Percentiles rank a stretch among this genome's conserved stretches.
Evolutionary conservation across 2,113 vertebrate species (phyloP).

Genomic region (Heterotis niloticus): DNA sequence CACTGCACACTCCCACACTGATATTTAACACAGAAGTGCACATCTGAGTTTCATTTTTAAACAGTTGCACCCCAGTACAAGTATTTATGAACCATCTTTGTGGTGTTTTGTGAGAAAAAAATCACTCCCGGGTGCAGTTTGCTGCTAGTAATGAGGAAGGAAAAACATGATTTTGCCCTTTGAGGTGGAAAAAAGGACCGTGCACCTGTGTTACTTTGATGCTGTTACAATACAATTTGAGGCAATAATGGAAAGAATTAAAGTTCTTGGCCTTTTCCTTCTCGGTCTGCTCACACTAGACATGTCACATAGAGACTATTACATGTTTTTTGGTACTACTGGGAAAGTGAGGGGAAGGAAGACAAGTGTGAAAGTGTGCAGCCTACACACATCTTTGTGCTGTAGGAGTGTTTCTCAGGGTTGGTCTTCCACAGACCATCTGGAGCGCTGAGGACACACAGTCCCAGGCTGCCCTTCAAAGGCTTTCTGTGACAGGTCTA

Average conservation of each 20-base stretch:
- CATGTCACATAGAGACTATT: neutral
- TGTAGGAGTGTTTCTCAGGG: neutral
- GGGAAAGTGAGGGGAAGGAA: no score
- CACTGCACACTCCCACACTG: neutral
- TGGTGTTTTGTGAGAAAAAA: neutral
- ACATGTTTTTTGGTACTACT: no score
- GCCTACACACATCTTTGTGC: neutral
- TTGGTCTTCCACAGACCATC: neutral
- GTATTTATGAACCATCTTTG: neutral
- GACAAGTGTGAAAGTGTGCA: no score
- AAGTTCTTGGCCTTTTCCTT: no score
- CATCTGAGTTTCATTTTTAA: neutral
- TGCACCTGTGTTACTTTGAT: neutral
- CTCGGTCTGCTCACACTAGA: neutral
- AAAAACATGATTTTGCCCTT: neutral
- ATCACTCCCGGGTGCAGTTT: neutral
- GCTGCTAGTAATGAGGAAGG: neutral
- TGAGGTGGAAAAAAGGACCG: neutral
- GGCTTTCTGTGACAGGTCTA: neutral
- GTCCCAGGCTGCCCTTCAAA: neutral
- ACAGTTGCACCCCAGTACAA: neutral
- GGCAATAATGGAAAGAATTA: no score
- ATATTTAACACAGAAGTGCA: neutral
- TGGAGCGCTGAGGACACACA: neutral
- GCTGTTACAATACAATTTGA: neutral